These are phyloP conservation scores for Enteromius mattozi DNA, from an alignment of 2,797 vertebrate genomes.

Conservation along the genomic window DNA sequence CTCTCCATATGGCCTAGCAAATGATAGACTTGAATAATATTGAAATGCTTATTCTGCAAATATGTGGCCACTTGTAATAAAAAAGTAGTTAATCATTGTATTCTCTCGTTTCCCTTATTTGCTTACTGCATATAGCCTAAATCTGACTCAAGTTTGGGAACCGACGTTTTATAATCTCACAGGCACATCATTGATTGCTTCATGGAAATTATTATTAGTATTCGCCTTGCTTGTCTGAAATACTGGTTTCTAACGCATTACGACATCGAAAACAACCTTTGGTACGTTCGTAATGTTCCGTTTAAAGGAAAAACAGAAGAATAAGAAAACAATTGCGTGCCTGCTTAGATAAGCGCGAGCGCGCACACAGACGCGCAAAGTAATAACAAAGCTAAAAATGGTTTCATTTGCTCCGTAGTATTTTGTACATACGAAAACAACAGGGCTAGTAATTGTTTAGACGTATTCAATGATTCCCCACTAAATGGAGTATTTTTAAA, in stretches of 20 bases:
- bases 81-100: background rate
- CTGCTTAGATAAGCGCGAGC: background rate
- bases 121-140: background rate
- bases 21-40: background rate
- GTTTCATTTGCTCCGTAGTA: background rate
- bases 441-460: background rate
- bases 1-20: background rate
- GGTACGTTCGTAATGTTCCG: background rate
- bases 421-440: background rate
- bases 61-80: conserved; percentile 16
- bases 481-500: background rate
- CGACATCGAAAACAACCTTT: background rate
- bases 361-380: background rate
- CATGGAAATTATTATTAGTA: background rate
- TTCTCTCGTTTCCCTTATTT: background rate
- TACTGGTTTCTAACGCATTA: background rate
- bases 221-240: background rate
- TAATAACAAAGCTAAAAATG: background rate
- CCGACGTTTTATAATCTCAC: background rate
- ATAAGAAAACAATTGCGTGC: background rate
- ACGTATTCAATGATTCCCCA: background rate
- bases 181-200: background rate
- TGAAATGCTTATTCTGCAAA: background rate
- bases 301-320: conserved; percentile 6
- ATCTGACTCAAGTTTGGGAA: background rate